A percentile compares a stretch with the other conserved stretches of the same genome.
Conservation (phyloP, 2,888 invertebrate species). For the Graphium colonna region DNA sequence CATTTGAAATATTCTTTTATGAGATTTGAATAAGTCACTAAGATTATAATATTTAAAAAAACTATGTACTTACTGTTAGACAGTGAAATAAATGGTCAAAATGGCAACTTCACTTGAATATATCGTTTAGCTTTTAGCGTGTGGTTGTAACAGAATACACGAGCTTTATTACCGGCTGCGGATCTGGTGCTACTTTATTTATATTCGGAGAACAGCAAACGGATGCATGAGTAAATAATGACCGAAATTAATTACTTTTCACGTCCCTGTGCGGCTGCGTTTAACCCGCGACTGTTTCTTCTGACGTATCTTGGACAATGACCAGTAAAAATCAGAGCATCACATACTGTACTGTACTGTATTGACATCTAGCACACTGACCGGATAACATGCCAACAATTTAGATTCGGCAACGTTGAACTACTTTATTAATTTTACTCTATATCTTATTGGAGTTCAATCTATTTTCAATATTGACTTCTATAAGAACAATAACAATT, state of each 20-base stretch:
- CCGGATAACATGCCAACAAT: conserved; percentile 69
- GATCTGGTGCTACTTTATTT: conserved; percentile 48
- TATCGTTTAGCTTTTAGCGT: background rate
- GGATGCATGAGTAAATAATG: conserved; percentile 53
- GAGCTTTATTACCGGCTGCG: conserved; percentile 38
- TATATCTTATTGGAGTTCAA: background rate
- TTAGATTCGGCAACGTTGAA: conserved; percentile 37
- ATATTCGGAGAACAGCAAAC: conserved; percentile 59
- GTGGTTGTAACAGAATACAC: conserved; percentile 14
- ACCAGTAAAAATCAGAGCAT: conserved; percentile 72
- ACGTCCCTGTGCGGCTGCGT: conserved; percentile 48
- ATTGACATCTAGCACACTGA: conserved; percentile 71
- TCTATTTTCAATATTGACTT: too few relatives aligned
- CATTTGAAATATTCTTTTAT: background rate
- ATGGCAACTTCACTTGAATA: background rate
- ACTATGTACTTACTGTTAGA: conserved; percentile 17
- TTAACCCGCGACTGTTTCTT: conserved; percentile 43
- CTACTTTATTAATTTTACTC: conserved; percentile 23
- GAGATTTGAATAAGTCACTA: too few relatives aligned
- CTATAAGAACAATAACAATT: background rate
- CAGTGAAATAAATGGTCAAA: background rate
- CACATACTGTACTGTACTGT: conserved; percentile 53
- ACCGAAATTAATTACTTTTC: conserved; percentile 71
- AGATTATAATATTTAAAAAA: background rate
- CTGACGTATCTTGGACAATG: conserved; percentile 72